Percentiles rank a stretch among this genome's conserved stretches.
Conservation (phyloP, 2,797 vertebrate genomes). For the Intellagama lesueurii region DNA sequence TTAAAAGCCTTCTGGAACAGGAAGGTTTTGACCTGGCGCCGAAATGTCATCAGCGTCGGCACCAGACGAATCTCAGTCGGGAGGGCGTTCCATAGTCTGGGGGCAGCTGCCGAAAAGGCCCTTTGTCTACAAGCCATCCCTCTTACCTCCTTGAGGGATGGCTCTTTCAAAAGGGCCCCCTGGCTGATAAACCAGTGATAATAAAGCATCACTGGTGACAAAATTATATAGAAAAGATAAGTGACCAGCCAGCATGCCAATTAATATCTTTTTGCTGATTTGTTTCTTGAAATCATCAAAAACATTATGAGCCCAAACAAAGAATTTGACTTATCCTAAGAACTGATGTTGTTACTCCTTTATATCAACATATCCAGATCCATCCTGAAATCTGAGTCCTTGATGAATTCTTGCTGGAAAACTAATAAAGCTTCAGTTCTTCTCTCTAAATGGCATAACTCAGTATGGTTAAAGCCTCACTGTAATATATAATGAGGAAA, state of each 20-base stretch:
- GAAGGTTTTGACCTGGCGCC: no score
- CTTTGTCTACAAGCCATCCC: no score
- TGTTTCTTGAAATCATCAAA: background rate
- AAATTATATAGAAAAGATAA: conserved; percentile 3
- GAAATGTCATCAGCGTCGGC: no score
- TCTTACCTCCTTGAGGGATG: no score
- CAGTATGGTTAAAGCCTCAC: background rate
- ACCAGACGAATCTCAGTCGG: no score
- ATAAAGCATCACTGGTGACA: background rate
- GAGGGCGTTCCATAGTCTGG: no score
- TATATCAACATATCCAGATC: background rate
- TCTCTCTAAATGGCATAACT: background rate
- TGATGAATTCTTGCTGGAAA: background rate
- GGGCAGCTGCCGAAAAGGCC: no score
- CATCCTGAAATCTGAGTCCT: background rate
- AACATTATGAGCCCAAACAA: background rate
- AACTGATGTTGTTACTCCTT: background rate
- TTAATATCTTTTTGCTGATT: background rate
- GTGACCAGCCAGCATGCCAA: background rate
- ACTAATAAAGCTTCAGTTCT: background rate
- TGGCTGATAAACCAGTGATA: no score
- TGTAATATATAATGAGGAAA: background rate
- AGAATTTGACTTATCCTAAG: background rate
- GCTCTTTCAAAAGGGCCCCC: no score
- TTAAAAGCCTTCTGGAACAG: no score